Evolutionary conservation across 2,113 vertebrate species (phyloP), one percentile per base, ranked within the genome.

Genomic region (Halichoeres trimaculatus): DNA sequence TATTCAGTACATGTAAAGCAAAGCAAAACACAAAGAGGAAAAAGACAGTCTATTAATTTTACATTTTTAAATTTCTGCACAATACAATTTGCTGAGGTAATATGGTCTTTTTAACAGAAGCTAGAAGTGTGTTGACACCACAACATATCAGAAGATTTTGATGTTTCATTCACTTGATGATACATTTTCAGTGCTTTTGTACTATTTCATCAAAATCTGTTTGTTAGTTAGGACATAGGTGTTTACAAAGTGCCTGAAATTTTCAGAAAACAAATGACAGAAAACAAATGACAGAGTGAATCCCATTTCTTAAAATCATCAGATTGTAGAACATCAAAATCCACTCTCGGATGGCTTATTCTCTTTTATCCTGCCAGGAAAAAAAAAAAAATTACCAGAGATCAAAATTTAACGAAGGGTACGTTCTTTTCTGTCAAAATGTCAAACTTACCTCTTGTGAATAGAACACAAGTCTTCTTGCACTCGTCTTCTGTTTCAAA

Each of bases 401-500:
- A 34, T 26, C 6, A 60, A 70, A 53, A 7, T 45, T 16, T 36
- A n/a, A n/a, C 64, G 24, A 19, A 24, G 0, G 50, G 4, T 57
- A 52, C n/a, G 2, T 2, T 10, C 54, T 51, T 65, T 71, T 1
- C 1, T 56, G n/a, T 11, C 19, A 24, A 14, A 69, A 55, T 30
- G 0, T 1, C 50, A 40, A 52, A 7, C 66, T 52, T 90, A 93
- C 93, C 92, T 94, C 59, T 86, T 77, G 66, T 83, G 59, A 69
- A 79, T 76, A 86, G 35, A 45, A 95, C 91, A 77, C 95, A 97
- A 38, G 87, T 80, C 51, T 90, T 93, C 90, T 91, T 95, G 64
- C 95, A 95, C 58, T 96, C 92, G 10, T 90, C 91, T 76, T 97
- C 94, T 45, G 84, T 94, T 53, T 95, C 89, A 76, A 93, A 96